A percentile compares a stretch with the other conserved stretches of the same genome.
Conservation (phyloP, 2,113 vertebrate genomes). For the Coturnix japonica region DNA sequence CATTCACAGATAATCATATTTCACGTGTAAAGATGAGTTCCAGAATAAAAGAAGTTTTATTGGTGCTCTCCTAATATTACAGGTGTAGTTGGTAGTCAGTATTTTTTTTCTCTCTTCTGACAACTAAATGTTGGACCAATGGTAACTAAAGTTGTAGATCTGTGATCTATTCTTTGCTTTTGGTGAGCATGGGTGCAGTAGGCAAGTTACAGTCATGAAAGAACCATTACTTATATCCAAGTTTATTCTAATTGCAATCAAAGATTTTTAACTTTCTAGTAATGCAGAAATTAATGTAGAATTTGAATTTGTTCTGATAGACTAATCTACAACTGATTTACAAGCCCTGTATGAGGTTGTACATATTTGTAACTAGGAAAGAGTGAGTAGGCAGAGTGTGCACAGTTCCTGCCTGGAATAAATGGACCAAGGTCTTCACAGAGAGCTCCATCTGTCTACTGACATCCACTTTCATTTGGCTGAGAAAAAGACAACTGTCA, state of each 20-base stretch:
- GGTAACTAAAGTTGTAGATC: neutral
- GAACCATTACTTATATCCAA: accelerated
- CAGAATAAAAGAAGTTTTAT: neutral
- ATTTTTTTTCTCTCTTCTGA: neutral
- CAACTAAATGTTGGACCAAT: no score
- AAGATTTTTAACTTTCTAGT: neutral
- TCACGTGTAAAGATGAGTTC: neutral
- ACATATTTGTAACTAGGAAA: constrained; percentile 10
- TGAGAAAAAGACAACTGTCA: neutral
- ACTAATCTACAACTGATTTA: neutral
- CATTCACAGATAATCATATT: neutral
- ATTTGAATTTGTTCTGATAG: neutral
- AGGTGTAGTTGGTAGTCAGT: neutral
- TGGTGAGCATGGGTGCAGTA: neutral
- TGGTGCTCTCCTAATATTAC: neutral
- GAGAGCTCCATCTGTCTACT: constrained; percentile 49
- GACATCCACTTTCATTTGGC: accelerated
- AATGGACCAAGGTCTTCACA: constrained; percentile 28
- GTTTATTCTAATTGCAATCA: neutral
- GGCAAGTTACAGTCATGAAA: neutral
- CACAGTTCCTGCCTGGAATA: neutral
- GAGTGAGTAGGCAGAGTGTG: constrained; percentile 29
- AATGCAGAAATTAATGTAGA: neutral
- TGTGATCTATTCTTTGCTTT: no score
- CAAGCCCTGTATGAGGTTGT: constrained; percentile 15